Evolutionary conservation across 2,113 vertebrate genomes (phyloP).

Genomic region (Chunga burmeisteri): DNA sequence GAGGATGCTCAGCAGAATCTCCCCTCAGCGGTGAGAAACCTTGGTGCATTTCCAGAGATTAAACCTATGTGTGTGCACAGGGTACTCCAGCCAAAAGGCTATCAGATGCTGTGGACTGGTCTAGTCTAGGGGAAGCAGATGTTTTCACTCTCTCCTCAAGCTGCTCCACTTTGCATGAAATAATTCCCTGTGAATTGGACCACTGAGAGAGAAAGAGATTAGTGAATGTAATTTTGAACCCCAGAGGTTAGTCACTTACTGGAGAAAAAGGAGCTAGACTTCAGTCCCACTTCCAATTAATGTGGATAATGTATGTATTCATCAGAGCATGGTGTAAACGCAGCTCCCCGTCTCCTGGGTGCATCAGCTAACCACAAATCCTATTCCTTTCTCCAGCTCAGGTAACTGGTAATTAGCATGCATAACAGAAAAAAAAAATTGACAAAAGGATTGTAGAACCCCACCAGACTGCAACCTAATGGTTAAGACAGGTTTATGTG

Average conservation of each 20-base stretch:
- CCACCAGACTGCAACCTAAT: background rate
- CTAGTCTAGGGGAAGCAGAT: background rate
- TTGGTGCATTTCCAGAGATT: background rate
- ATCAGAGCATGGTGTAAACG: background rate
- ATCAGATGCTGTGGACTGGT: background rate
- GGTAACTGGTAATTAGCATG: background rate
- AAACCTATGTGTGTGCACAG: background rate
- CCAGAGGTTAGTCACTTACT: conserved; percentile 2
- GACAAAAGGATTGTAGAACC: background rate
- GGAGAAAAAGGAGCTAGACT: background rate
- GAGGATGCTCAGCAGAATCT: background rate
- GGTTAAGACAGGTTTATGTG: background rate
- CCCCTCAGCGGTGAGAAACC: background rate
- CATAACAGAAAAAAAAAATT: background rate
- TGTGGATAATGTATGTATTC: background rate
- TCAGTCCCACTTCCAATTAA: conserved; percentile 15
- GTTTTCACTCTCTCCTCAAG: background rate
- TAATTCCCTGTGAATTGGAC: conserved; percentile 33
- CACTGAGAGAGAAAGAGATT: conserved; percentile 6
- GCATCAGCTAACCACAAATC: background rate
- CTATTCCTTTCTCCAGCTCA: background rate
- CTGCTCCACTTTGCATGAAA: background rate
- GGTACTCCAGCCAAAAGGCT: background rate
- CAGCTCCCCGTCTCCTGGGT: background rate
- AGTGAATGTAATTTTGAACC: conserved; percentile 38